Base-by-base conservation (phyloP, 2,113 vertebrate genomes). In the Arvicanthis niloticus region DNA sequence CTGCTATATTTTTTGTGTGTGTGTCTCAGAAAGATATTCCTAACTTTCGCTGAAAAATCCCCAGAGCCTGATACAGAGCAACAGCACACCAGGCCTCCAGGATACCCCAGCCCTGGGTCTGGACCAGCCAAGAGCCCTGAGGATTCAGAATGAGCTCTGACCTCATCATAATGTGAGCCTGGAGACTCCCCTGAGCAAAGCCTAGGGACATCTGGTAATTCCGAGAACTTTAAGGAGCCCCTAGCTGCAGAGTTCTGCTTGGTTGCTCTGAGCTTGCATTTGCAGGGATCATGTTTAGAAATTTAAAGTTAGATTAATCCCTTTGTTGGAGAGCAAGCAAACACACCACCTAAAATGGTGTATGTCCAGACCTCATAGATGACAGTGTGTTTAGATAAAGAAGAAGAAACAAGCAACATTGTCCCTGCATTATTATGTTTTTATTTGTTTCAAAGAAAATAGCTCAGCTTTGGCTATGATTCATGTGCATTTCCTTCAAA, bases 201-300 rank as follows among this genome's bases (percentile, higher is more conserved):
- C 68, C 88, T 89, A 11, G 1, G 62, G 82, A 78, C 40, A 86
- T 9, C 17, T 68, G 77, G 80, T 72, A 81, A 93, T 78, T 90
- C 80, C 91, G n/a, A 90, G 72, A 70, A 85, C 72, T 72, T 88
- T 62, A 78, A 45, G 58, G 34, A 21, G 12, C 16, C n/a, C n/a
- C 40, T 3, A 94, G 87, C 85, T 70, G 80, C n/a, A 91, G n/a
- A 48, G 29, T 58, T 96, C 81, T 82, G 77, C 42, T 75, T 86
- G 40, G 53, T 2, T 89, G 77, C 84, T 93, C 75, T 95, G 77
- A 65, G 48, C 89, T 93, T 56, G 53, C 40, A 94, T 84, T 65
- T 68, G 85, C 42, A 93, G 40, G 40, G 94, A 85, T 94, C 72
- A 77, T 53, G 62, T 31, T 98, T 88, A 93, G 84, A 96, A 94